Base-by-base conservation (phyloP, 2,113 vertebrate genomes). In the Cepphus grylle region DNA sequence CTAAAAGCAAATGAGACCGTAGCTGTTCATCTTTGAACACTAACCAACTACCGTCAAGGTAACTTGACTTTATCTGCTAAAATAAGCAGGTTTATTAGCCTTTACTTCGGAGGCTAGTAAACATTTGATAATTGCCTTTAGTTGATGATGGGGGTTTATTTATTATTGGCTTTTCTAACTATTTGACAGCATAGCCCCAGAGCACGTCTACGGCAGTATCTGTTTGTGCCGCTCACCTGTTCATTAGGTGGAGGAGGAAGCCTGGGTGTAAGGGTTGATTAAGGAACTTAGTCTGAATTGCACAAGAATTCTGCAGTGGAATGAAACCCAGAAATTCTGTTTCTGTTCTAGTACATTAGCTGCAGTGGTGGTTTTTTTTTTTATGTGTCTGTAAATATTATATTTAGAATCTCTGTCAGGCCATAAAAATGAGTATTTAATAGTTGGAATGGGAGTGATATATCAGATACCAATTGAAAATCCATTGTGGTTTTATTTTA, bases 31-130 rank as follows among this genome's bases (percentile, higher is more conserved):
- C 83, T 89, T 73, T 27, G 14, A 94, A 85, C 59, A 63, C 59
- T 93, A 91, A 82, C 40, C 55, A 67, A 59, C 87, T 91, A 94
- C 81, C 95, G 2, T 95, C 66, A 93, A 73, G 76, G 78, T 85
- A 93, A 91, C 96, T 93, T 93, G 89, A 87, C 93, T 94, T 89
- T 88, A 86, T 93, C 81, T 81, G 42, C 71, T 96, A 84, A 93
- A 96, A 95, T 81, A 91, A 92, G 94, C 67, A 79, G 86, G 86
- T 92, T 93, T 90, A 83, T 94, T 92, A 86, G 83, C 80, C 59
- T 80, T 94, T 59, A 73, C 34, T 94, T 93, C 73, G 84, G 81
- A 94, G 50, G 66, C 81, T 91, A 87, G 89, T 91, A 94, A 97
- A 95, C 77, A 91, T 84, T 89, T 87, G 70, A 81, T 96, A 96